Conservation (phyloP, 2,888 invertebrate species). For the Caenorhabditis panamensis region DNA sequence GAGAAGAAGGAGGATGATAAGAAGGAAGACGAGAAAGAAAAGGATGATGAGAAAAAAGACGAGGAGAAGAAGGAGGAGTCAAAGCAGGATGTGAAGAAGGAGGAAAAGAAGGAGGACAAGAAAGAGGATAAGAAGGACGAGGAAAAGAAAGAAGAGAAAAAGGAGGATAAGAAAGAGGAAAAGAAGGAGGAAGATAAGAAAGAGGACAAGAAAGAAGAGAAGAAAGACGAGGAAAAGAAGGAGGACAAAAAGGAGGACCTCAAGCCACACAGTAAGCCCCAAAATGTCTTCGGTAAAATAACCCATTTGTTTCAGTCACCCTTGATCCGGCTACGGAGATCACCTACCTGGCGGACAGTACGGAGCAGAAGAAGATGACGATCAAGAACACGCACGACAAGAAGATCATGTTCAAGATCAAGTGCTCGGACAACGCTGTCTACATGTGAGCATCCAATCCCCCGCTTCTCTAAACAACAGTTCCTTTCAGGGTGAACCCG, state of each 20-base stretch:
- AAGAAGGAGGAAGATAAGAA: constrained; percentile 9
- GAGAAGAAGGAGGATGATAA: constrained; percentile 7
- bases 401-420: constrained; percentile 55
- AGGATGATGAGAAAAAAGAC: constrained; percentile 4
- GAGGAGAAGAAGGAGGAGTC: constrained; percentile 14
- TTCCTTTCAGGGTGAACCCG: constrained; percentile 39
- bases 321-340: constrained; percentile 26
- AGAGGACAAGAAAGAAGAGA: constrained; percentile 4
- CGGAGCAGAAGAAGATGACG: constrained; percentile 39
- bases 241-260: constrained; percentile 16
- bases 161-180: constrained; percentile 14
- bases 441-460: constrained; percentile 21
- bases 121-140: constrained; percentile 15
- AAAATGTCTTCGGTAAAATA: neutral
- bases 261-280: constrained; percentile 15
- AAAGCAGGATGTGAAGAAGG: constrained; percentile 10
- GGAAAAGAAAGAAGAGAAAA: neutral
- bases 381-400: constrained; percentile 37
- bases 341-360: constrained; percentile 20
- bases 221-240: constrained; percentile 25
- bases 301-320: constrained; percentile 24
- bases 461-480: neutral
- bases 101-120: constrained; percentile 20
- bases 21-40: neutral
- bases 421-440: constrained; percentile 27